Evolutionary conservation across 1,140 invertebrate species (phyloP).

Genomic region (Colletes latitarsis): DNA sequence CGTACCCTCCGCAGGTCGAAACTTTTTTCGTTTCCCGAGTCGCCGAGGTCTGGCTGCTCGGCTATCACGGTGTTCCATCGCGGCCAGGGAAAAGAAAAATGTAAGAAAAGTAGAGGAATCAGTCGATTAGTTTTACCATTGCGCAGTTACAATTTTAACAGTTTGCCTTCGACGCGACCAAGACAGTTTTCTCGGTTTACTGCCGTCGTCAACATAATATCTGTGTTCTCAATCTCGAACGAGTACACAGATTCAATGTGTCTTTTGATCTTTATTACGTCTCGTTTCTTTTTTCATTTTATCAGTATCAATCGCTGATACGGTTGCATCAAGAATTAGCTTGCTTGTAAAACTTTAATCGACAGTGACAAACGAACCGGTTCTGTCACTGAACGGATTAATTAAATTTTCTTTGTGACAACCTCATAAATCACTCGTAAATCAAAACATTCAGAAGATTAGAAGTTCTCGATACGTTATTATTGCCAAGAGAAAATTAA

Average conservation of each 20-base stretch:
- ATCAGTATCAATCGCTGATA: neutral
- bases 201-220: neutral
- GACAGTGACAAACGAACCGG: neutral
- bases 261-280: constrained; percentile 5
- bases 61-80: too few species aligned
- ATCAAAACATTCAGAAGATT: neutral
- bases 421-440: neutral
- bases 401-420: neutral
- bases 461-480: too few species aligned
- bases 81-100: neutral
- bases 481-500: too few species aligned
- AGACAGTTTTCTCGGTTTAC: constrained; percentile 18
- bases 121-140: constrained; percentile 1
- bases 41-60: too few species aligned
- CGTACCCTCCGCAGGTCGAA: too few species aligned
- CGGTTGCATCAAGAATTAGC: neutral
- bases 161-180: neutral
- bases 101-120: neutral
- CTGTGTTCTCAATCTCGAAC: constrained; percentile 14
- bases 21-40: too few species aligned
- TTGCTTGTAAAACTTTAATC: too few species aligned
- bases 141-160: neutral
- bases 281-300: neutral
- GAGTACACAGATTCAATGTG: neutral
- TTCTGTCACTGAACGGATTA: neutral